A percentile compares a stretch with the other conserved stretches of the same genome.
These are phyloP conservation scores for Gymnothorax javanicus DNA, from an alignment of 2,797 vertebrate species.

Conservation along the genomic window DNA sequence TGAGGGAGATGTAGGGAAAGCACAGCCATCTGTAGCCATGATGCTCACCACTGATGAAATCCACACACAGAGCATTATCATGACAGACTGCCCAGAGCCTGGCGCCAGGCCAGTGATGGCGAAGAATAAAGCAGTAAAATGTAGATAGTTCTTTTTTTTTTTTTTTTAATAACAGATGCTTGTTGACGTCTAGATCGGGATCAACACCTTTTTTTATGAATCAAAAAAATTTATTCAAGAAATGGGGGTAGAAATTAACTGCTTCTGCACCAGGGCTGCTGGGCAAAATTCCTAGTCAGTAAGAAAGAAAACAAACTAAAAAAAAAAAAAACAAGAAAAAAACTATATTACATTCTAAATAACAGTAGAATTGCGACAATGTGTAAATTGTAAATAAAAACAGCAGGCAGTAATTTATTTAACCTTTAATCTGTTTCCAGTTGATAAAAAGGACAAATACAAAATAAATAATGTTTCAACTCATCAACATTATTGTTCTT, in stretches of 20 bases:
- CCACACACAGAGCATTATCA: slow-evolving; percentile 18
- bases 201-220: not conserved
- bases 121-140: not conserved
- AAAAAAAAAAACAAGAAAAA: too few relatives aligned
- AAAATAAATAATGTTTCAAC: too few relatives aligned
- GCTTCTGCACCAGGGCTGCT: not conserved
- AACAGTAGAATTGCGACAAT: too few relatives aligned
- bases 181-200: too few relatives aligned
- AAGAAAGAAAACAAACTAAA: too few relatives aligned
- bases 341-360: too few relatives aligned
- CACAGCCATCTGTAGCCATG: slow-evolving; percentile 37
- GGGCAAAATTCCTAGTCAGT: too few relatives aligned
- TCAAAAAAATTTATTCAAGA: not conserved
- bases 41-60: slow-evolving; percentile 17
- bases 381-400: too few relatives aligned
- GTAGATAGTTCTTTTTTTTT: not conserved
- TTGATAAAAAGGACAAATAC: too few relatives aligned
- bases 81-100: not conserved
- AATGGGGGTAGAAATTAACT: not conserved
- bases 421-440: too few relatives aligned
- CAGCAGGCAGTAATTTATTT: too few relatives aligned
- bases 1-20: slow-evolving; percentile 42
- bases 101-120: slow-evolving; percentile 4
- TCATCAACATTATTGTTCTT: too few relatives aligned
- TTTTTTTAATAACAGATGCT: not conserved